Percentiles rank a stretch among this genome's conserved stretches.
Evolutionary conservation across 2,888 invertebrate species (phyloP).

Genomic region (Eupithecia abbreviata): DNA sequence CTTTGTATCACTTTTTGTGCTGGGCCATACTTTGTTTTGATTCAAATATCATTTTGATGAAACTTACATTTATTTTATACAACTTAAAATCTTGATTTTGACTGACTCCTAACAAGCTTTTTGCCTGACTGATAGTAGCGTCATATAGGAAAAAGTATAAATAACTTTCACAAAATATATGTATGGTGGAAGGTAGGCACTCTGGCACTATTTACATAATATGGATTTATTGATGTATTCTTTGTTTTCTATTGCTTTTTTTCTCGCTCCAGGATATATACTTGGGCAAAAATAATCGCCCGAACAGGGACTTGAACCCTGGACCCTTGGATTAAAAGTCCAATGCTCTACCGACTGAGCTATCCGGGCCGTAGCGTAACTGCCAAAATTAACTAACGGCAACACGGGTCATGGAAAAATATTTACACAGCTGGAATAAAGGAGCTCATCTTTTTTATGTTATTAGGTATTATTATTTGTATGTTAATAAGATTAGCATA

Average conservation of each 20-base stretch:
- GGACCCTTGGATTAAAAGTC: slow-evolving; percentile 91
- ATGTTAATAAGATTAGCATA: background rate
- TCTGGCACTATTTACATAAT: background rate
- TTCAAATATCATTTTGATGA: slow-evolving; percentile 66
- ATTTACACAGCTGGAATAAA: slow-evolving; percentile 16
- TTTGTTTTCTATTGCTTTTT: background rate
- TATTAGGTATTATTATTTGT: background rate
- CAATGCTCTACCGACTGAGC: slow-evolving; percentile 90
- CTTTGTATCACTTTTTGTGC: slow-evolving; percentile 83
- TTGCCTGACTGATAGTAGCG: background rate
- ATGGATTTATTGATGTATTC: background rate
- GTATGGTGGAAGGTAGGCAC: background rate
- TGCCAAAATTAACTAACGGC: slow-evolving; percentile 23
- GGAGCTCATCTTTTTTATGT: background rate
- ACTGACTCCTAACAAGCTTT: background rate
- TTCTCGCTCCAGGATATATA: background rate
- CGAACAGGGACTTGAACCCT: slow-evolving; percentile 91
- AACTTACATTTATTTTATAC: background rate
- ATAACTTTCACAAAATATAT: background rate
- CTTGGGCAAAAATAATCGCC: slow-evolving; percentile 68
- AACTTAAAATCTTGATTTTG: background rate
- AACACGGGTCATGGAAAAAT: background rate
- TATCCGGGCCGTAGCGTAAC: slow-evolving; percentile 82
- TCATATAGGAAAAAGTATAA: background rate
- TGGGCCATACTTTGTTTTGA: slow-evolving; percentile 70